phyloP scores from a whole-genome alignment of 64 coral and sea anemone species.

The Dendronephthya gigantea region DNA sequence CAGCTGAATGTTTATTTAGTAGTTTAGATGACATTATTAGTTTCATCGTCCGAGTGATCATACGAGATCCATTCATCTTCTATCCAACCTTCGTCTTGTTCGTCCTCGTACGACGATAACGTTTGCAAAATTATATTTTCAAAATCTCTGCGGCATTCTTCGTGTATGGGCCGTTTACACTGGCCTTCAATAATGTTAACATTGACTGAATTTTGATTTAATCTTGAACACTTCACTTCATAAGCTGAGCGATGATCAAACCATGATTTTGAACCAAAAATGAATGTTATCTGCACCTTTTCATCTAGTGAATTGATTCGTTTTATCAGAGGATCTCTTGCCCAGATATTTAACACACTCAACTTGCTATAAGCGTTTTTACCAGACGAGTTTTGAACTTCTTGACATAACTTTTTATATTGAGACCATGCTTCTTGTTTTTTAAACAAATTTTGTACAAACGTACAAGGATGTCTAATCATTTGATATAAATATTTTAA shows the following conservation, averaged over 20 bases:
- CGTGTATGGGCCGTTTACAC: slow-evolving; percentile 68
- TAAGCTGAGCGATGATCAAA: slow-evolving; percentile 95
- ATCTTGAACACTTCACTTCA: slow-evolving; percentile 68
- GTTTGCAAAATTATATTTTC: slow-evolving; percentile 47
- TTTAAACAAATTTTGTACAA: neutral
- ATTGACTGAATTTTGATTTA: slow-evolving; percentile 38
- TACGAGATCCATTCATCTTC: slow-evolving; percentile 27
- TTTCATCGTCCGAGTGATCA: neutral
- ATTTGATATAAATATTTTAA: neutral
- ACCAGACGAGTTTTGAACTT: slow-evolving; percentile 62
- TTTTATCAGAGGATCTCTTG: slow-evolving; percentile 80
- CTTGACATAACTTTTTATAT: slow-evolving; percentile 12
- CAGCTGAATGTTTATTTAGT: too few species aligned
- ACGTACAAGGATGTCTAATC: neutral
- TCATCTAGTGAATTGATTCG: slow-evolving; percentile 51
- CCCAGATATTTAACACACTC: slow-evolving; percentile 71
- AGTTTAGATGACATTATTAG: neutral
- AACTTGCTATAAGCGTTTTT: slow-evolving; percentile 83
- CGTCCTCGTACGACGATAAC: slow-evolving; percentile 7
- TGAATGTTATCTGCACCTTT: slow-evolving; percentile 48
- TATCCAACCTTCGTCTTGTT: slow-evolving; percentile 30
- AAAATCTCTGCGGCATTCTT: slow-evolving; percentile 70
- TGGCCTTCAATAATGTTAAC: slow-evolving; percentile 68
- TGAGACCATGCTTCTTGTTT: neutral
- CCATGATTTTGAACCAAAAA: slow-evolving; percentile 71